Percentiles rank a stretch among this genome's conserved stretches.
Evolutionary conservation across 2,797 vertebrate species (phyloP).

Genomic region (Gymnoscopelus microlampas): DNA sequence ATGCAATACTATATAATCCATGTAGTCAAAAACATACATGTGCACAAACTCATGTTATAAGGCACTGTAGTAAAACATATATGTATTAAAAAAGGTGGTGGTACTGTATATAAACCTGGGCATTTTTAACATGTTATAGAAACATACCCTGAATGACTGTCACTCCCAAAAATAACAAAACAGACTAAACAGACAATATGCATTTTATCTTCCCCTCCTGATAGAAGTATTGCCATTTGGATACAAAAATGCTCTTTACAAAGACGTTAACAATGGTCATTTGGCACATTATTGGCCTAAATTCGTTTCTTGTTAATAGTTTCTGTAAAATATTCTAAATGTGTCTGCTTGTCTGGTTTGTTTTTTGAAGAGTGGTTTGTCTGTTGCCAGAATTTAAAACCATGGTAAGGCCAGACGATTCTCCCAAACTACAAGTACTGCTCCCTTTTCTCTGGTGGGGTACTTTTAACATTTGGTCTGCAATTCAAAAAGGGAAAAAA

Average conservation of each 20-base stretch:
- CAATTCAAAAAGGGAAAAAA: slow-evolving; percentile 87
- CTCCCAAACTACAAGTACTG: slow-evolving; percentile 89
- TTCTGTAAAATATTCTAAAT: slow-evolving; percentile 34
- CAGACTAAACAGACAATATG: slow-evolving; percentile 61
- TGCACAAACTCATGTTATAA: slow-evolving; percentile 74
- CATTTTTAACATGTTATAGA: slow-evolving; percentile 73
- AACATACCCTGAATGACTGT: slow-evolving; percentile 77
- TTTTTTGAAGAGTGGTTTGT: slow-evolving; percentile 78
- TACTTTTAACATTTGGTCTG: slow-evolving; percentile 91
- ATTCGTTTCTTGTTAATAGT: slow-evolving; percentile 8
- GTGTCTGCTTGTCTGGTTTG: slow-evolving; percentile 67
- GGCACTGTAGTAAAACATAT: slow-evolving; percentile 74
- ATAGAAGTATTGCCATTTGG: slow-evolving; percentile 9
- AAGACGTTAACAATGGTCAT: slow-evolving; percentile 17
- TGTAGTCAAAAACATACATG: slow-evolving; percentile 60
- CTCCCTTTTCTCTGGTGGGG: slow-evolving; percentile 90
- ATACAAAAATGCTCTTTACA: slow-evolving; percentile 22
- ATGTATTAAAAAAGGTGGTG: slow-evolving; percentile 69
- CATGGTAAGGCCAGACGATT: slow-evolving; percentile 82
- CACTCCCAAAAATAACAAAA: slow-evolving; percentile 73
- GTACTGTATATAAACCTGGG: slow-evolving; percentile 62
- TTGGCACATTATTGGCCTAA: too few relatives aligned
- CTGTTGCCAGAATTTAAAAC: slow-evolving; percentile 82
- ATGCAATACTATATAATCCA: slow-evolving; percentile 42
- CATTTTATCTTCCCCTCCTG: background rate